Base-by-base conservation (phyloP, 2,797 vertebrate genomes). In the Cryptoprocta ferox region DNA sequence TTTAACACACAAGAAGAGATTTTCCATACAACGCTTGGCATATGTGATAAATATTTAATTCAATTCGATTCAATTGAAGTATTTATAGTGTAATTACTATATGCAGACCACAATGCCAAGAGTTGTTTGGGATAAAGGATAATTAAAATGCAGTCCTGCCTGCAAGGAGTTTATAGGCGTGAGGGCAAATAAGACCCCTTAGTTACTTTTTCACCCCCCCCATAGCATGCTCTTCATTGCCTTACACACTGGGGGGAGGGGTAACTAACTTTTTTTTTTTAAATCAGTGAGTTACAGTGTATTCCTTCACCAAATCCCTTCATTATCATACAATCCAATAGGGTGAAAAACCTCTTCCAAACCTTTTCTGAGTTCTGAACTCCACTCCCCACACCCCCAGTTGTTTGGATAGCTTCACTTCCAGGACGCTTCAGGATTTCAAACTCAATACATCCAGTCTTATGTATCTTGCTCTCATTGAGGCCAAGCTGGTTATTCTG, bases 91-190 rank as follows among this genome's bases (percentile, higher is more conserved):
- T 71, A 81, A 87, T 94, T 76, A 87, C 75, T 48, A 39, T 30
- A 88, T 50, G 32, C 88, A 96, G 90, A 79, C 75, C 66, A 82
- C 73, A 78, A 59, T 86, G 45, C 76, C 80, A 95, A 95, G 61
- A 81, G 81, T 78, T 78, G 91, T 90, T 94, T 92, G 94, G 35
- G 50, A 76, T 95, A 90, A 83, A 94, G 89, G 70, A 81, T 94
- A 87, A 96, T 92, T 89, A 95, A 45, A 84, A 42, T 87, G 26
- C 6, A 80, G 75, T 80, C 24, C 28, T 89, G 28, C 45, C 9
- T 39, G 66, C 21, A 63, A 91, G 84, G 32, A 95, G 92, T 63
- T 91, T 68, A 83, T 5, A 92, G n/a, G 3, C 19, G 30, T 35
- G 12, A 91, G 48, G 79, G 50, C n/a, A 73, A 85, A 53, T 53